A percentile compares a stretch with the other conserved stretches of the same genome.
These are phyloP conservation scores for Sebastes aleutianus DNA, from an alignment of 2,797 vertebrate genomes.

Conservation along the genomic window DNA sequence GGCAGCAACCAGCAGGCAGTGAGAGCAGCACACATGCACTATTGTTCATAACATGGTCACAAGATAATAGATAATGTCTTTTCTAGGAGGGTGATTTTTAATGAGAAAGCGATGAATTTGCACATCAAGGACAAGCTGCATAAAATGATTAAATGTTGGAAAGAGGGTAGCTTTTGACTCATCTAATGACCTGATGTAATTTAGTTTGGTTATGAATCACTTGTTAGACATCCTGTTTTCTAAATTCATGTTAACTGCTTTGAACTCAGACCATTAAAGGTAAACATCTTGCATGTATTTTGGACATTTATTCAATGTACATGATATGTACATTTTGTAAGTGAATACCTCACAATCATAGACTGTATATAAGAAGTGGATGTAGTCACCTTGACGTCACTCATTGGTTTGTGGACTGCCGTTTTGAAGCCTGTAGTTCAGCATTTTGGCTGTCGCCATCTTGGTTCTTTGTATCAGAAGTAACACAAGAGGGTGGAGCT, in stretches of 20 bases:
- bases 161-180: not conserved
- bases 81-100: not conserved
- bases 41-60: conserved; percentile 61
- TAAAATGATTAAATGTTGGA: conserved; percentile 23
- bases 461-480: no score
- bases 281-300: not conserved
- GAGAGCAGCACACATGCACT: conserved; percentile 46
- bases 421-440: no score
- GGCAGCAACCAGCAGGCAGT: conserved; percentile 52
- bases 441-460: no score
- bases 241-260: not conserved
- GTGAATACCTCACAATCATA: not conserved
- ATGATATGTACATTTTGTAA: not conserved
- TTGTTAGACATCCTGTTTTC: not conserved
- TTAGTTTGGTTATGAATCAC: conserved; percentile 6
- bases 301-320: not conserved
- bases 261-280: not conserved
- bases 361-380: no score
- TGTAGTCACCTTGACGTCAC: no score
- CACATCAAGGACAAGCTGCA: not conserved
- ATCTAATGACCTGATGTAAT: not conserved
- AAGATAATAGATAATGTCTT: conserved; percentile 21
- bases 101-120: not conserved
- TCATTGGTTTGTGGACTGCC: no score
- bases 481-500: no score